Conservation (phyloP, 2,797 vertebrate genomes). For the Heterohyrax brucei region DNA sequence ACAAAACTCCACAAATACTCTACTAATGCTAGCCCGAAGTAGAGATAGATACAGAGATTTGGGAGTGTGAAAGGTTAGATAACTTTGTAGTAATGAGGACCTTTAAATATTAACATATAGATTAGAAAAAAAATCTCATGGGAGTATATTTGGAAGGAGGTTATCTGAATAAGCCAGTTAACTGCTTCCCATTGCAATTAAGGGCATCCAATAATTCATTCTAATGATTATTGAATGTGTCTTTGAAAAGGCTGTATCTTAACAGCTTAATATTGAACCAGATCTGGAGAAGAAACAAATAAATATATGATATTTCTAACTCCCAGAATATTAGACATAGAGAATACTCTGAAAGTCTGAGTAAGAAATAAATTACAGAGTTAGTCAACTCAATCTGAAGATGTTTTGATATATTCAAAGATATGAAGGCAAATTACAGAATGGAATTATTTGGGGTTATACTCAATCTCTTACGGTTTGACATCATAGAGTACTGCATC, state of each 20-base stretch:
- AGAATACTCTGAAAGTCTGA: neutral
- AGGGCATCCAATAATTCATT: conserved; percentile 21
- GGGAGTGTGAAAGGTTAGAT: conserved; percentile 17
- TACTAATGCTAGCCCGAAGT: neutral
- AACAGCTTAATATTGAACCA: neutral
- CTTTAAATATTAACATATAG: conserved; percentile 72
- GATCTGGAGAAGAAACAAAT: neutral
- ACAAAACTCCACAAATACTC: neutral
- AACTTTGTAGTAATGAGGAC: conserved; percentile 43
- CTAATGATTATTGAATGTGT: conserved; percentile 39
- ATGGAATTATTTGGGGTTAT: neutral
- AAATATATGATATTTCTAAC: neutral
- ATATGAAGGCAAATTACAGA: conserved; percentile 13
- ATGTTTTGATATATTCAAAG: neutral
- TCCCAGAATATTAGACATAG: neutral
- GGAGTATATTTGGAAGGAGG: conserved; percentile 5
- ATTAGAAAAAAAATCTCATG: conserved; percentile 19
- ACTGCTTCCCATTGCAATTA: conserved; percentile 52
- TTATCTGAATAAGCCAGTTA: neutral
- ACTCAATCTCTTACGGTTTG: neutral
- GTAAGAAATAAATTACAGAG: neutral
- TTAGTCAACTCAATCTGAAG: neutral
- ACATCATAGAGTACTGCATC: no score
- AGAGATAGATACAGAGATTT: conserved; percentile 19
- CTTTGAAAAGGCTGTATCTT: neutral